These are phyloP conservation scores for Pachyramphus minor DNA, from an alignment of 2,113 vertebrate species.

Conservation along the genomic window DNA sequence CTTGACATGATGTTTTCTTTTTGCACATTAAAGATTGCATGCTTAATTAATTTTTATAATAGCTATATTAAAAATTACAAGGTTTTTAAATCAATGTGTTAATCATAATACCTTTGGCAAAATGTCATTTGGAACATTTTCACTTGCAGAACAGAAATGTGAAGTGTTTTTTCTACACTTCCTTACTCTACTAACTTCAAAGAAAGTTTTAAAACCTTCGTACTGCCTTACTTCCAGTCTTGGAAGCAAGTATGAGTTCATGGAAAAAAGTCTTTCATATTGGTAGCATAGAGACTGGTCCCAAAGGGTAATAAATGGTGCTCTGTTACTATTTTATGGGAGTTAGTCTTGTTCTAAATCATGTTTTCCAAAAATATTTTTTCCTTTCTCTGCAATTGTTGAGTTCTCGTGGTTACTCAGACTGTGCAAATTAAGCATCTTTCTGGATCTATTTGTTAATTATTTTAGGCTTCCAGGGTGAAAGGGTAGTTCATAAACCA, in stretches of 20 bases:
- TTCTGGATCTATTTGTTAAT: not conserved
- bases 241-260: not conserved
- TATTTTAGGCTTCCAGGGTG: not conserved
- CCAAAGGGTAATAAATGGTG: not conserved
- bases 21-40: not conserved
- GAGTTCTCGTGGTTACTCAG: not conserved
- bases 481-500: not conserved
- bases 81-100: not conserved
- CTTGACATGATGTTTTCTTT: not conserved
- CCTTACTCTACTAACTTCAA: not conserved
- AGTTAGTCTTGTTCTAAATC: not conserved
- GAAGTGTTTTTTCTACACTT: fast-evolving
- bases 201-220: not conserved
- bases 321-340: not conserved
- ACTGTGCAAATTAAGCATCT: not conserved
- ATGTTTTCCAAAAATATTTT: not conserved
- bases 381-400: not conserved
- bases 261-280: not conserved
- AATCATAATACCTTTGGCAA: not conserved
- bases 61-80: not conserved
- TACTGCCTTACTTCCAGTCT: not conserved
- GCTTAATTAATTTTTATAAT: not conserved
- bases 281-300: not conserved
- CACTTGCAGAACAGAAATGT: not conserved
- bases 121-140: not conserved